Percentiles rank a stretch among this genome's conserved stretches.
phyloP scores from a whole-genome alignment of 2,113 vertebrate species.

The Pelecanoides urinatrix region DNA sequence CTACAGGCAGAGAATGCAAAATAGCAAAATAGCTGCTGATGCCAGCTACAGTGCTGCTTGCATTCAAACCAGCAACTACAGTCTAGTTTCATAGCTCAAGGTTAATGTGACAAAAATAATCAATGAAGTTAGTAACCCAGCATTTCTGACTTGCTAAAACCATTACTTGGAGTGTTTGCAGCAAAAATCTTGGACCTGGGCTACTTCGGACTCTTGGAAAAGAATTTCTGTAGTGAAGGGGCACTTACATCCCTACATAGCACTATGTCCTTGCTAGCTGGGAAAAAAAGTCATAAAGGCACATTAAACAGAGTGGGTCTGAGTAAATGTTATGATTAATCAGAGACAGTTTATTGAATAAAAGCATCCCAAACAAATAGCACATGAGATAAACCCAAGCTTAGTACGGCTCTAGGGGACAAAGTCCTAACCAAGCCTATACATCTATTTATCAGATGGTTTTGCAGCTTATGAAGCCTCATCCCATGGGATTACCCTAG shows the following conservation, averaged over 20 bases:
- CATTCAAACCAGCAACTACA: background rate
- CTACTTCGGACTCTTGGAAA: background rate
- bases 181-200: background rate
- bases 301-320: background rate
- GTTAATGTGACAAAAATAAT: slow-evolving; percentile 51
- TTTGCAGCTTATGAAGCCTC: background rate
- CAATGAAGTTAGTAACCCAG: background rate
- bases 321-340: slow-evolving; percentile 16
- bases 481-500: background rate
- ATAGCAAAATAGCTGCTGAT: background rate
- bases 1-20: background rate
- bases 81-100: slow-evolving; percentile 33
- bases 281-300: background rate
- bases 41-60: background rate
- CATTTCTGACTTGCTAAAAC: background rate
- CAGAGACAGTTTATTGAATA: slow-evolving; percentile 17
- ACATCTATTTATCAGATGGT: background rate
- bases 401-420: background rate
- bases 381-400: slow-evolving; percentile 12
- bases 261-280: background rate
- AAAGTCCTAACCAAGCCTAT: background rate
- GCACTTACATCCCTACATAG: background rate
- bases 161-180: background rate
- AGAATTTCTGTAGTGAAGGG: background rate
- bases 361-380: slow-evolving; percentile 28